phyloP scores from a whole-genome alignment of 1,140 invertebrate species.

The Mactra quadrangularis region DNA sequence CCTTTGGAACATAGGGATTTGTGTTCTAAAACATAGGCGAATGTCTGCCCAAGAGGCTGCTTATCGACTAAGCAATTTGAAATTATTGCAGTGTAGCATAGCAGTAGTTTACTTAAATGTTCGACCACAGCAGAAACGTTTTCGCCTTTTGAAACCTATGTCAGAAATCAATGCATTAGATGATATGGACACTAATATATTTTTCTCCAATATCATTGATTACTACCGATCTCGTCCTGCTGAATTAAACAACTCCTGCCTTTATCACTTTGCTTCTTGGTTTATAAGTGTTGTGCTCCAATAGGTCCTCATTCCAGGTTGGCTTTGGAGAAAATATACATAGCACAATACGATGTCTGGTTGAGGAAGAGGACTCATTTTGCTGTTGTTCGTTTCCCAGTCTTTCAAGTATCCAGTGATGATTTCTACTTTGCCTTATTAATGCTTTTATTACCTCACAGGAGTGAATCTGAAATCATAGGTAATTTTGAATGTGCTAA shows the following conservation, averaged over 20 bases:
- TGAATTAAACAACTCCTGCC: not conserved
- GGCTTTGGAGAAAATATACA: not conserved
- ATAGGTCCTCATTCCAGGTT: not conserved
- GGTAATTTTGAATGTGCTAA: not conserved
- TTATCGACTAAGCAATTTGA: not conserved
- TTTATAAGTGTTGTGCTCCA: slow-evolving; percentile 1
- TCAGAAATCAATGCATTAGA: not conserved
- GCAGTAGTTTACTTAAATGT: slow-evolving; percentile 6
- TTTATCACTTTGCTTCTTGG: slow-evolving; percentile 17
- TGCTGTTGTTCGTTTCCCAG: slow-evolving; percentile 9
- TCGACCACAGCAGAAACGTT: slow-evolving; percentile 2
- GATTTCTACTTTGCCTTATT: slow-evolving; percentile 10
- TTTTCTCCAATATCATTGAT: slow-evolving; percentile 3
- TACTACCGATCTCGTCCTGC: not conserved
- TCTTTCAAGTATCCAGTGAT: not conserved
- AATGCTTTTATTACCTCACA: not conserved
- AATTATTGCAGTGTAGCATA: not conserved
- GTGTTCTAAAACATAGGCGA: slow-evolving; percentile 34
- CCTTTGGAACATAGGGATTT: slow-evolving; percentile 17
- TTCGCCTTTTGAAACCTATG: slow-evolving; percentile 4
- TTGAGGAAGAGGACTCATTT: not conserved
- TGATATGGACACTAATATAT: not conserved
- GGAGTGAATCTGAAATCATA: not conserved
- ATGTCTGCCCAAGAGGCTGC: slow-evolving; percentile 16
- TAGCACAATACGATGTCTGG: slow-evolving; percentile 12